These are phyloP conservation scores for Myotis yumanensis DNA, from an alignment of 2,113 vertebrate genomes.

Conservation along the genomic window DNA sequence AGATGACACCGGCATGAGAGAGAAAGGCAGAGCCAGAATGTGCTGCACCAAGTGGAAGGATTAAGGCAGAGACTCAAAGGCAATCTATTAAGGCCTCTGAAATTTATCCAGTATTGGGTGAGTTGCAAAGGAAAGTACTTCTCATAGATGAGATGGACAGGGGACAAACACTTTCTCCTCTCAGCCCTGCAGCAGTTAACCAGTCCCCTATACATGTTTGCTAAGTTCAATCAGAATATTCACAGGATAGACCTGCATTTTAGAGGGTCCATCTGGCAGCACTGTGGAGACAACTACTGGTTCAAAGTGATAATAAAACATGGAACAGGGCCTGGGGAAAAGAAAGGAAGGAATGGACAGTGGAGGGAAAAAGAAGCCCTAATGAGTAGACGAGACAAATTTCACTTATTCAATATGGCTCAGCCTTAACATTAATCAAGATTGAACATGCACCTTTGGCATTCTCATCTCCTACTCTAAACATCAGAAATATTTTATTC, in stretches of 20 bases:
- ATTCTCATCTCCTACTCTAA: constrained; percentile 14
- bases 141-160: not conserved
- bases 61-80: not conserved
- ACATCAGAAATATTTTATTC: constrained; percentile 5
- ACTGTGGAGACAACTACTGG: not conserved
- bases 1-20: not conserved
- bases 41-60: not conserved
- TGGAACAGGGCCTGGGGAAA: not conserved
- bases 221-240: not conserved
- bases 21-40: not conserved
- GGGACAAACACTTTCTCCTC: not conserved
- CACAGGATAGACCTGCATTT: not conserved
- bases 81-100: not conserved
- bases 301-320: not conserved
- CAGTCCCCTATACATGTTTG: not conserved
- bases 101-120: not conserved
- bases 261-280: not conserved
- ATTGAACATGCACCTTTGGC: not conserved
- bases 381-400: not conserved
- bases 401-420: not conserved
- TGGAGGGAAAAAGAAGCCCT: not conserved
- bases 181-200: not conserved
- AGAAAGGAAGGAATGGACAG: not conserved
- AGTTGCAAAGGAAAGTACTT: not conserved
- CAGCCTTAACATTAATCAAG: not conserved